A percentile compares a stretch with the other conserved stretches of the same genome.
phyloP scores from a whole-genome alignment of 2,113 vertebrate species.

The Merops nubicus region DNA sequence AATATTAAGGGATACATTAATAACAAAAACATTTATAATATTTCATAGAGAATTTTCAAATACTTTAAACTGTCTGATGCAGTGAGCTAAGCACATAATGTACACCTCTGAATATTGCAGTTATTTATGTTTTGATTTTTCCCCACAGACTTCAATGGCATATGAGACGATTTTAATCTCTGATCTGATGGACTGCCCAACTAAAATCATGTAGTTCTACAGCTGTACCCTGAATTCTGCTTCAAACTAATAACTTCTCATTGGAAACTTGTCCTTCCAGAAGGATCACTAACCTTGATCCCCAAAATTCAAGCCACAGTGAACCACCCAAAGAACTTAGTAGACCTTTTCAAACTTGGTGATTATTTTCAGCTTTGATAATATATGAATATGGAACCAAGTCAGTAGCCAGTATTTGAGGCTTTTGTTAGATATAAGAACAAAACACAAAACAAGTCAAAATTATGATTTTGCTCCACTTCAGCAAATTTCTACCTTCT shows the following conservation, averaged over 20 bases:
- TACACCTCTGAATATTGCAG: neutral
- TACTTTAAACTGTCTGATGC: neutral
- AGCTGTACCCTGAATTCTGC: neutral
- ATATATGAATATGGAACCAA: neutral
- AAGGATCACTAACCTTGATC: neutral
- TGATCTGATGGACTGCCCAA: neutral
- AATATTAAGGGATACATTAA: neutral
- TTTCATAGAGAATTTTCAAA: neutral
- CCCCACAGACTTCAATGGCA: neutral
- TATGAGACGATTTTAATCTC: neutral
- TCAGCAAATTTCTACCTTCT: neutral
- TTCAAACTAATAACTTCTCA: neutral
- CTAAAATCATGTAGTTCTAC: neutral
- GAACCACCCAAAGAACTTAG: neutral
- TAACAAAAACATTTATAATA: neutral
- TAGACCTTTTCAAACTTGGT: neutral
- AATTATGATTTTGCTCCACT: neutral
- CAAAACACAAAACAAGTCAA: neutral
- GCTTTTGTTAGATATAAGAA: neutral
- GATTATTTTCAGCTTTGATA: neutral
- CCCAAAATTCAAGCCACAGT: neutral
- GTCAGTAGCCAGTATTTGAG: neutral
- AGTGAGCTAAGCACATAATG: neutral
- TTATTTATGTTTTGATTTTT: neutral
- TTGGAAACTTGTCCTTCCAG: neutral